phyloP scores from a whole-genome alignment of 2,113 vertebrate genomes.

The Poeciliopsis retropinna region DNA sequence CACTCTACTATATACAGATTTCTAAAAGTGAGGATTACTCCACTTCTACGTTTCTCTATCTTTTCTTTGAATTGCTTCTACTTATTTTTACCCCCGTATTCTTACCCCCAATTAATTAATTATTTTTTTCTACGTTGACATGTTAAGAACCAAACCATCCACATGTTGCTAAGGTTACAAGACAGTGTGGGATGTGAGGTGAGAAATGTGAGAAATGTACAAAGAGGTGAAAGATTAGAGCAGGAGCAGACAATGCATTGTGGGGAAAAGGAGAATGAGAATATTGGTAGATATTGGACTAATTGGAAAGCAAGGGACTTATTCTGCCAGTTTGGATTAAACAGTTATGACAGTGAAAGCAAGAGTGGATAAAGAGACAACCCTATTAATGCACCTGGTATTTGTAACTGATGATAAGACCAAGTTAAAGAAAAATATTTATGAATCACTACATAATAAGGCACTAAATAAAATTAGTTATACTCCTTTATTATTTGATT shows the following conservation, averaged over 20 bases:
- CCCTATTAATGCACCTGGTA: no score
- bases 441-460: no score
- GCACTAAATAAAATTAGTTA: no score
- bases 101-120: neutral
- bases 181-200: slow-evolving; percentile 21
- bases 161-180: slow-evolving; percentile 66
- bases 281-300: neutral
- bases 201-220: neutral
- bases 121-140: neutral
- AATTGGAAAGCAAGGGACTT: neutral
- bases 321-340: neutral
- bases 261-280: neutral
- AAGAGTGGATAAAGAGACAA: no score
- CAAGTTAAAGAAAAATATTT: no score
- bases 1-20: neutral
- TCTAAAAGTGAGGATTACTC: neutral
- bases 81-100: neutral
- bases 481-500: no score
- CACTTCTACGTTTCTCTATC: neutral
- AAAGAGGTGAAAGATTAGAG: neutral
- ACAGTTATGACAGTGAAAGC: no score
- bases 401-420: no score
- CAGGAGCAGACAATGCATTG: no score
- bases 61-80: neutral
- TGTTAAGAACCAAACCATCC: slow-evolving; percentile 26